Evolutionary conservation across 2,797 vertebrate species (phyloP).

Genomic region (Orestias chungarensis): DNA sequence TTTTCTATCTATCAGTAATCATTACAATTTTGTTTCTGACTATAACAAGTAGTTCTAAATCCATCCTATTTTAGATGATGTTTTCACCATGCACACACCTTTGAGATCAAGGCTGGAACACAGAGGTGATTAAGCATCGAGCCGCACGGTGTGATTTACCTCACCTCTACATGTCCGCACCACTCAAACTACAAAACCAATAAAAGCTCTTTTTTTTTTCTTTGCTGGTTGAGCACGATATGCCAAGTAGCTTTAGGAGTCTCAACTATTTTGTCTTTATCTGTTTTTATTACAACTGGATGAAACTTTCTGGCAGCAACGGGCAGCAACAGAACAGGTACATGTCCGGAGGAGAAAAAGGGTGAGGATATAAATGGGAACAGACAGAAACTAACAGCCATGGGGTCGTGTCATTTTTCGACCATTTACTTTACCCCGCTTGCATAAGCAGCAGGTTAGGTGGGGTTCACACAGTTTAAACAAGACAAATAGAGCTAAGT

Average conservation of each 20-base stretch:
- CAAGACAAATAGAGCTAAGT: slow-evolving; percentile 49
- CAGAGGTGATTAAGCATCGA: too few relatives aligned
- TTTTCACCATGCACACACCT: too few relatives aligned
- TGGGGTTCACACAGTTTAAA: slow-evolving; percentile 46
- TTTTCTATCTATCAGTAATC: too few relatives aligned
- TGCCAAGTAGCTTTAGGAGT: not conserved
- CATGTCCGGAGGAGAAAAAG: not conserved
- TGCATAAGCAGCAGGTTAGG: slow-evolving; percentile 39
- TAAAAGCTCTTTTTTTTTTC: too few relatives aligned
- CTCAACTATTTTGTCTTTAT: not conserved
- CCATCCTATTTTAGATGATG: too few relatives aligned
- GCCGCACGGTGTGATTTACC: too few relatives aligned
- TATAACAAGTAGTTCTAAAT: too few relatives aligned
- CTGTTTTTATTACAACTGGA: not conserved
- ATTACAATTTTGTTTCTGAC: too few relatives aligned
- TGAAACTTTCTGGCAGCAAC: not conserved
- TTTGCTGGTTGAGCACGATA: too few relatives aligned
- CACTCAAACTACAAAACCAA: too few relatives aligned
- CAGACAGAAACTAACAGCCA: slow-evolving; percentile 39
- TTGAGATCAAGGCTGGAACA: too few relatives aligned
- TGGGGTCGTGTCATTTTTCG: slow-evolving; percentile 31
- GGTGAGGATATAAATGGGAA: slow-evolving; percentile 28
- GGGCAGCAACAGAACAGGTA: not conserved
- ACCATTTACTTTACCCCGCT: slow-evolving; percentile 49
- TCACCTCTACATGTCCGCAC: too few relatives aligned